Evolutionary conservation across 2,113 vertebrate species (phyloP), one percentile per base, ranked within the genome.

Genomic region (Chionis minor): DNA sequence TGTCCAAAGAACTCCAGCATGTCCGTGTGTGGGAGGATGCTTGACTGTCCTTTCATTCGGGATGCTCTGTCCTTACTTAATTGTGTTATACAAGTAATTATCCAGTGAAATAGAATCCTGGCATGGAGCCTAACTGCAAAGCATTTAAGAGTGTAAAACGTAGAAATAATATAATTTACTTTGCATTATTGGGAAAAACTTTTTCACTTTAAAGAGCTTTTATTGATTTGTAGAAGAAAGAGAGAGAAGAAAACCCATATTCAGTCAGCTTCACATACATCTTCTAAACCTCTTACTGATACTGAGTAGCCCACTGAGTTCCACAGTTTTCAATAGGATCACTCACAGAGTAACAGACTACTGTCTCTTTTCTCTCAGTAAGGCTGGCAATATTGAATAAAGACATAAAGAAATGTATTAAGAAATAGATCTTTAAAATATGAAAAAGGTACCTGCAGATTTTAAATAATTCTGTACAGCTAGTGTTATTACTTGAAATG

Each of bases 151-250:
- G 45, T 52, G 38, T 73, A 92, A 95, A 95, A 90, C 0, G 0
- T 35, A 94, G 70, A 92, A 96, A 97, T 78, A 92, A 92, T 96
- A 63, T 82, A 30, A 91, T 94, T 95, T 94, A 44, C 35, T 96
- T 90, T 96, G 49, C 58, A 77, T 96, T 95, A 86, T 77, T 92
- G 54, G 45, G 56, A 95, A 81, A 30, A 84, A 92, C 58, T 88
- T 90, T 90, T 95, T 86, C 65, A 52, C 56, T 93, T 92, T 75
- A 92, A 95, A 92, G 55, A 90, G 62, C 49, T 91, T 89, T 75
- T 82, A 95, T 90, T 92, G 97, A 91, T 92, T 73, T 62, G 14
- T 47, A 61, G 77, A 75, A 85, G 52, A 92, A 86, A 84, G 32
- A 74, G 13, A 87, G 26, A 67, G 58, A 83, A 61, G 32, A 79